A percentile compares a stretch with the other conserved stretches of the same genome.
These are phyloP conservation scores for Tetrapedia diversipes DNA, from an alignment of 2,888 invertebrate species.

Conservation along the genomic window DNA sequence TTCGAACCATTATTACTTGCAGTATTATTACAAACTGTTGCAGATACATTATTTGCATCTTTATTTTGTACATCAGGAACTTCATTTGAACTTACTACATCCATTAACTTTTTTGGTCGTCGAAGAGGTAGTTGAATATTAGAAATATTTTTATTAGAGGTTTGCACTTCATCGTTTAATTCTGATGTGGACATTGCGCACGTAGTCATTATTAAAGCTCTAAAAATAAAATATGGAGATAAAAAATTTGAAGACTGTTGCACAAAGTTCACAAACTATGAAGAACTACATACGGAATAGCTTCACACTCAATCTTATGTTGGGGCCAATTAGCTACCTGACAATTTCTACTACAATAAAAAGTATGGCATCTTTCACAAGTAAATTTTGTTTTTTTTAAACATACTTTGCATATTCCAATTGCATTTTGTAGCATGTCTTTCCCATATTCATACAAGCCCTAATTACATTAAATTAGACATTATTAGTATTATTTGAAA, in stretches of 20 bases:
- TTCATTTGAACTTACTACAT: not conserved
- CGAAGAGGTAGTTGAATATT: conserved; percentile 36
- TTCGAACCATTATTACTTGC: not conserved
- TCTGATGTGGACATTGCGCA: conserved; percentile 9
- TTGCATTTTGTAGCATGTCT: conserved; percentile 55
- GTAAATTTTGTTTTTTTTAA: conserved; percentile 46
- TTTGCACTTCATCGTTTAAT: conserved; percentile 27
- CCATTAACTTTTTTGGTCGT: conserved; percentile 31
- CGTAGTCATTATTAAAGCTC: conserved; percentile 42
- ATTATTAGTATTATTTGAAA: not conserved
- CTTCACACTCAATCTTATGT: conserved; percentile 73
- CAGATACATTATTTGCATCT: not conserved
- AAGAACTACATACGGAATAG: conserved; percentile 73
- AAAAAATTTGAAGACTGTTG: not conserved
- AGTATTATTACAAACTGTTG: not conserved
- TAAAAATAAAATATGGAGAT: conserved; percentile 34
- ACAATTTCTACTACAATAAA: conserved; percentile 76
- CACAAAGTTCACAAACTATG: not conserved
- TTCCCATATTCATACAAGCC: conserved; percentile 73
- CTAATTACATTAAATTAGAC: conserved; percentile 56
- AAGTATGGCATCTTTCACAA: conserved; percentile 68
- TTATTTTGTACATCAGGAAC: not conserved
- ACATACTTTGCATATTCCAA: conserved; percentile 72
- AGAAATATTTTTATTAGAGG: not conserved
- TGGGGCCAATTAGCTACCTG: conserved; percentile 76